phyloP scores from a whole-genome alignment of 2,113 vertebrate genomes.

The Xerus inauris region DNA sequence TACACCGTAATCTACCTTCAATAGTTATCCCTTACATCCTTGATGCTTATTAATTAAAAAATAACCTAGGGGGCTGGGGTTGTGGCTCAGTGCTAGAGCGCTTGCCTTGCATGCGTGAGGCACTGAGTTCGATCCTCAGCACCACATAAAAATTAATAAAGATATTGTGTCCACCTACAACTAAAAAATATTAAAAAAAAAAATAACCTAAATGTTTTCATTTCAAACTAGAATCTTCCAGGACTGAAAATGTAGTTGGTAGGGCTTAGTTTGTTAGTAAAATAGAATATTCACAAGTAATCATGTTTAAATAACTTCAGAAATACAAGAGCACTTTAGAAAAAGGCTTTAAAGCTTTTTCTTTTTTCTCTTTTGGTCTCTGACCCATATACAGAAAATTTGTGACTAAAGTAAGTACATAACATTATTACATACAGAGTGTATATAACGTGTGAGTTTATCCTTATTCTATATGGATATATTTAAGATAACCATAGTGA shows the following conservation, averaged over 20 bases:
- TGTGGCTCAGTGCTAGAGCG: too few species aligned
- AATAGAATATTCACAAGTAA: not conserved
- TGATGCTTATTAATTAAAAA: constrained; percentile 38
- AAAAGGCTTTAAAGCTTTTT: constrained; percentile 49
- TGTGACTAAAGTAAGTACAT: constrained; percentile 1
- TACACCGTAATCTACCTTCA: constrained; percentile 21
- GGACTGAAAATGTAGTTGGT: constrained; percentile 32
- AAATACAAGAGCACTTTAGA: constrained; percentile 32
- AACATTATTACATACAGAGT: not conserved
- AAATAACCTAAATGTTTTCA: constrained; percentile 53
- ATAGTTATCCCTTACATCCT: not conserved
- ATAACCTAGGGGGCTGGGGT: too few species aligned
- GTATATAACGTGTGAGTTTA: not conserved
- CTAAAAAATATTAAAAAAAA: too few species aligned
- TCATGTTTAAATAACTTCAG: constrained; percentile 53
- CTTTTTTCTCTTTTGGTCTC: not conserved
- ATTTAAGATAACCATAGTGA: constrained; percentile 41
- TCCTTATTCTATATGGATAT: not conserved
- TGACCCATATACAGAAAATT: constrained; percentile 13
- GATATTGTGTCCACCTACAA: too few species aligned
- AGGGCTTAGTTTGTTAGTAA: constrained; percentile 31
- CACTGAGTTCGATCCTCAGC: too few species aligned
- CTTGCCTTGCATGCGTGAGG: too few species aligned
- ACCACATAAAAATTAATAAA: too few species aligned
- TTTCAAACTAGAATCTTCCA: constrained; percentile 49